A percentile compares a stretch with the other conserved stretches of the same genome.
phyloP scores from a whole-genome alignment of 2,113 vertebrate species.

The Seriola rivoliana region DNA sequence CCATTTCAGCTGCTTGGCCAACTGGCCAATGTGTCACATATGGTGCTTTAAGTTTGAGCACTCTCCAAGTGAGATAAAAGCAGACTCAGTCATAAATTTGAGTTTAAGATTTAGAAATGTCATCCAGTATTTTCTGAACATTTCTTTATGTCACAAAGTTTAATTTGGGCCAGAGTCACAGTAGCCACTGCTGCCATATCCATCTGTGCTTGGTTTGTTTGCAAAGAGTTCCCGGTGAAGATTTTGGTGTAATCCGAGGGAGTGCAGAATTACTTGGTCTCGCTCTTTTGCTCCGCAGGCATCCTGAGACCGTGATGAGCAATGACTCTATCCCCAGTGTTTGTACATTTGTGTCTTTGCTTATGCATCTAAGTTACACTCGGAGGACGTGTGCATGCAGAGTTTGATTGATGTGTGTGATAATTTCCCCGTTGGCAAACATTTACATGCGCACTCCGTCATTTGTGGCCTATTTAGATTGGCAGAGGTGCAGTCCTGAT shows the following conservation, averaged over 20 bases:
- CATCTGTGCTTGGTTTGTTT: slow-evolving; percentile 54
- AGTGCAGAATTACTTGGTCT: slow-evolving; percentile 27
- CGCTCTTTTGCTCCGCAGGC: slow-evolving; percentile 19
- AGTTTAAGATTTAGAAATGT: slow-evolving; percentile 43
- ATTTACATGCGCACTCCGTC: slow-evolving; percentile 63
- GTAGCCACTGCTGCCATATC: slow-evolving; percentile 27
- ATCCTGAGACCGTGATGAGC: slow-evolving; percentile 32
- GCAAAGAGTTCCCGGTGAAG: slow-evolving; percentile 22
- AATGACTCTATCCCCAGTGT: slow-evolving; percentile 40
- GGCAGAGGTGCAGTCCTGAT: slow-evolving; percentile 69
- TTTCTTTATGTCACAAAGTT: slow-evolving; percentile 31
- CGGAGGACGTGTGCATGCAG: slow-evolving; percentile 37
- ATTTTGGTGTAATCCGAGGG: slow-evolving; percentile 37
- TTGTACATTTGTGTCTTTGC: slow-evolving; percentile 58
- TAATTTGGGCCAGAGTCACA: slow-evolving; percentile 36
- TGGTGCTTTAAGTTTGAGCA: slow-evolving; percentile 20
- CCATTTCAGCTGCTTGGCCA: slow-evolving; percentile 27
- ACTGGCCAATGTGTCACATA: slow-evolving; percentile 17
- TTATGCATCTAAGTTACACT: slow-evolving; percentile 53
- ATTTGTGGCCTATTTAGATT: slow-evolving; percentile 78
- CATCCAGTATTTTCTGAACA: slow-evolving; percentile 34
- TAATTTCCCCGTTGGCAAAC: slow-evolving; percentile 75
- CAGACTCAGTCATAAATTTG: slow-evolving; percentile 42
- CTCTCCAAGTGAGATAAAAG: slow-evolving; percentile 27
- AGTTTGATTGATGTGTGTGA: slow-evolving; percentile 66